A percentile compares a stretch with the other conserved stretches of the same genome.
These are phyloP conservation scores for Melipona bicolor DNA, from an alignment of 2,888 invertebrate species.

Conservation along the genomic window DNA sequence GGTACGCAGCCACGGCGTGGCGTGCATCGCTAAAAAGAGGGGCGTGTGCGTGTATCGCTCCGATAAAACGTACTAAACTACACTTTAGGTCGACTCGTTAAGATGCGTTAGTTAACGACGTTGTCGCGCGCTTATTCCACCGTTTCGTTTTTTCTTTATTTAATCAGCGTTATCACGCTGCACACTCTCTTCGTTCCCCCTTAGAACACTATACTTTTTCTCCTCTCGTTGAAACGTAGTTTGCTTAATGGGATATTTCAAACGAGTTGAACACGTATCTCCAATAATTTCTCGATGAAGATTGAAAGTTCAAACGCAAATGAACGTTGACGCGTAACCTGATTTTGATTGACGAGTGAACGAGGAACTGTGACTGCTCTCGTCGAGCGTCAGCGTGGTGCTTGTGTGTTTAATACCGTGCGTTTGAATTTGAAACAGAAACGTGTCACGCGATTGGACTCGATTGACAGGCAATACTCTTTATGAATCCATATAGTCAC, in stretches of 20 bases:
- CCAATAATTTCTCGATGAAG: slow-evolving; percentile 10
- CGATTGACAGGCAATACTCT: not conserved
- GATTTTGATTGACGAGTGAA: slow-evolving; percentile 24
- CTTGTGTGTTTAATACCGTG: slow-evolving; percentile 5
- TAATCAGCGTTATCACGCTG: slow-evolving; percentile 28
- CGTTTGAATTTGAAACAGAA: not conserved
- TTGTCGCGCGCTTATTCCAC: slow-evolving; percentile 47
- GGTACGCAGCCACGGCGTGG: slow-evolving; percentile 52
- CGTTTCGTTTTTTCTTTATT: not conserved
- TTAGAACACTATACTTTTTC: no score
- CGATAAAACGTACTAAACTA: slow-evolving; percentile 49
- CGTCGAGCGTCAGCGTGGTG: slow-evolving; percentile 9
- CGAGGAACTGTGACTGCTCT: slow-evolving; percentile 24
- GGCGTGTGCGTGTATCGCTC: slow-evolving; percentile 36
- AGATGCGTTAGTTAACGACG: slow-evolving; percentile 56
- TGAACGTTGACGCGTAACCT: slow-evolving; percentile 8
- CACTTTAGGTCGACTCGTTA: slow-evolving; percentile 49
- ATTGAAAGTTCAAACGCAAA: slow-evolving; percentile 21
- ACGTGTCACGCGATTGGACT: not conserved
- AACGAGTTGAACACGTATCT: not conserved
- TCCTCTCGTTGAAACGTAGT: not conserved
- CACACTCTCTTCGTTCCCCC: slow-evolving; percentile 53
- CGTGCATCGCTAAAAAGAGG: slow-evolving; percentile 34
- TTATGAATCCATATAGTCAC: not conserved
- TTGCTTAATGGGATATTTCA: not conserved